Evolutionary conservation across 2,797 vertebrate species (phyloP).

Genomic region (Halcyon leucocephala): DNA sequence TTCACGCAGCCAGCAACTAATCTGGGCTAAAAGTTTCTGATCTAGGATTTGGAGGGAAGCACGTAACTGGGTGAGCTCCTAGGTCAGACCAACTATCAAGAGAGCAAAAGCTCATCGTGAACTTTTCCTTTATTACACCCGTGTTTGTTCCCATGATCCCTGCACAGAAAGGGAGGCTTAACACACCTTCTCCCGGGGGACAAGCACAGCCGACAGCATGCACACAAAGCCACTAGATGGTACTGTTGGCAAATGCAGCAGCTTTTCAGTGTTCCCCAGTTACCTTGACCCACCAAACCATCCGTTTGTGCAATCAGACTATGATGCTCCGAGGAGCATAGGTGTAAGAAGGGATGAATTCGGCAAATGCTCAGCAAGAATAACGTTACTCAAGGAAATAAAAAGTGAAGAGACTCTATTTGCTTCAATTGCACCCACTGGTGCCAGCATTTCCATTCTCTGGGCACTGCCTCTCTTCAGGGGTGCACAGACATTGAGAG

Average conservation of each 20-base stretch:
- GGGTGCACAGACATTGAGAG: background rate
- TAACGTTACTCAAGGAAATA: background rate
- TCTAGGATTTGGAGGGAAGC: conserved; percentile 13
- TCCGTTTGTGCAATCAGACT: background rate
- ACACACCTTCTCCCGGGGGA: background rate
- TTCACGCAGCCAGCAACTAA: background rate
- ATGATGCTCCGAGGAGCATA: background rate
- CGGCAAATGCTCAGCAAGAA: background rate
- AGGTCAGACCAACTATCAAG: background rate
- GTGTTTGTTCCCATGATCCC: conserved; percentile 7
- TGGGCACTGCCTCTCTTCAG: background rate
- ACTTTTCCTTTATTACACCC: background rate
- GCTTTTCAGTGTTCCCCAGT: background rate
- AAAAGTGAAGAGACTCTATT: background rate
- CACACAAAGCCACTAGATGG: conserved; percentile 57
- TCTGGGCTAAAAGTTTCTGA: conserved; percentile 42
- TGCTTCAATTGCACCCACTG: background rate
- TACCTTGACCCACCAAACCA: background rate
- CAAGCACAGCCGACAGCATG: background rate
- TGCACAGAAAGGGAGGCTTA: background rate
- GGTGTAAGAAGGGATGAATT: background rate
- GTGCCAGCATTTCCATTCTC: background rate
- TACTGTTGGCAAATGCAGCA: conserved; percentile 46
- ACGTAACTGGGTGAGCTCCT: background rate
- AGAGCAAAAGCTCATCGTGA: background rate